Base-by-base conservation (phyloP, 35 echinoderm and acorn worm species). In the Apostichopus californicus region DNA sequence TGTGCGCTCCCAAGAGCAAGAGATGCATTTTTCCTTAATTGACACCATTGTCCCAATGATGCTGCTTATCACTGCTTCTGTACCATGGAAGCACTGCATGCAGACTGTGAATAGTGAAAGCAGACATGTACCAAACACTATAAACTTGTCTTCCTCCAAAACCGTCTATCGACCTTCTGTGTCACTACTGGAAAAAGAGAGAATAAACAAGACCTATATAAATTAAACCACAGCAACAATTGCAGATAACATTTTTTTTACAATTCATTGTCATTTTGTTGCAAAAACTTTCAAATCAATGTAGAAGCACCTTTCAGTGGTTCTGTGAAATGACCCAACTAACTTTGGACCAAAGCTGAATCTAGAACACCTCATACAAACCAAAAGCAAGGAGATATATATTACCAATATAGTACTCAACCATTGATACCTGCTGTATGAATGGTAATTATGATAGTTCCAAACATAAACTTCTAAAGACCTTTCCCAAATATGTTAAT, bases 121-220 rank as follows among this genome's bases (percentile, higher is more conserved):
- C 8, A 96, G 73, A 5, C 92, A 77, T 2, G 68, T 34, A 56
- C 90, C 65, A 78, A 94, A 96, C 5, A 96, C 92, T 24, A 96
- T 59, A 52, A 87, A 96, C 22, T 96, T 96, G 1, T 59, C 10
- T 13, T 94, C 92, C 81, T 72, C 77, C 73, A 25, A 91, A 6
- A 79, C 0, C 56, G 46, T 57, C 77, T 91, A 23, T 55, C 15
- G 6, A 54, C 6, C 89, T 78, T 91, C 89, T 56, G 26, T 17
- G 73, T 79, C 71, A 79, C 89, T 91, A 55, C 54, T 20, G 75
- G 12, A 15, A 79, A 57, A 58, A 6, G 57, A 57, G 54, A 84
- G 1, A 83, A 55, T 1, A 57, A n/a, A 22, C 7, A 84, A 84
- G 18, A 24, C n/a, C 8, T 18, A 9, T 58, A 55, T 0, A 46